Percentiles rank a stretch among this genome's conserved stretches.
phyloP scores from a whole-genome alignment of 2,888 invertebrate species.

The Meta bourneti region DNA sequence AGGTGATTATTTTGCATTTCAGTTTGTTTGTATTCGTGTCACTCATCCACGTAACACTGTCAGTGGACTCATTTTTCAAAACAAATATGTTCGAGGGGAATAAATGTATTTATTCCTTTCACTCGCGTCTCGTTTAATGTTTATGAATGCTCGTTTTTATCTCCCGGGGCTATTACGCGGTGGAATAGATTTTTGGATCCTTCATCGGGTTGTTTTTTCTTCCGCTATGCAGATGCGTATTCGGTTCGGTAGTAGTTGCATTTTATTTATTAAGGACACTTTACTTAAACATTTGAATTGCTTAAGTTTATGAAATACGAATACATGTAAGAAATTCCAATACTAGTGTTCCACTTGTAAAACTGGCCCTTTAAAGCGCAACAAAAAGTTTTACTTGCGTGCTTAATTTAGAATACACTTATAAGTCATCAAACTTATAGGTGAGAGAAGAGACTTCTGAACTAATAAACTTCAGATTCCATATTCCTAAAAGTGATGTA shows the following conservation, averaged over 20 bases:
- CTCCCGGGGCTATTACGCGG: not conserved
- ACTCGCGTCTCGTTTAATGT: not conserved
- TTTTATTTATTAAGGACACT: not conserved
- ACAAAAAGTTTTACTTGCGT: no score
- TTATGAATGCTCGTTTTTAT: not conserved
- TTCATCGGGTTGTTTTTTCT: not conserved
- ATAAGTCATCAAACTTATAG: no score
- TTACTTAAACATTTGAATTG: not conserved
- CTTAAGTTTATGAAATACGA: no score
- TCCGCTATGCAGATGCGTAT: not conserved
- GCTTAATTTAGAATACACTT: no score
- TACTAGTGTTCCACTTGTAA: no score
- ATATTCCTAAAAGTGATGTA: no score
- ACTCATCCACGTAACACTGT: conserved; percentile 31
- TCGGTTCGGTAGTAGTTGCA: not conserved
- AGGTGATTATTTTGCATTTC: conserved; percentile 70
- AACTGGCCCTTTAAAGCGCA: no score
- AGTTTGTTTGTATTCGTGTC: conserved; percentile 64
- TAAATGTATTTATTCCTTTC: conserved; percentile 45
- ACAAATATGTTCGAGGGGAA: conserved; percentile 8
- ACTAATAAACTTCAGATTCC: no score
- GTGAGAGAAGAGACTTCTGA: no score
- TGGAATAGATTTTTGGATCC: not conserved
- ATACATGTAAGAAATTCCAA: no score
- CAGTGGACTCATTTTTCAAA: conserved; percentile 41